Conservation (phyloP, 2,797 vertebrate genomes). For the Coregonus sp. region DNA sequence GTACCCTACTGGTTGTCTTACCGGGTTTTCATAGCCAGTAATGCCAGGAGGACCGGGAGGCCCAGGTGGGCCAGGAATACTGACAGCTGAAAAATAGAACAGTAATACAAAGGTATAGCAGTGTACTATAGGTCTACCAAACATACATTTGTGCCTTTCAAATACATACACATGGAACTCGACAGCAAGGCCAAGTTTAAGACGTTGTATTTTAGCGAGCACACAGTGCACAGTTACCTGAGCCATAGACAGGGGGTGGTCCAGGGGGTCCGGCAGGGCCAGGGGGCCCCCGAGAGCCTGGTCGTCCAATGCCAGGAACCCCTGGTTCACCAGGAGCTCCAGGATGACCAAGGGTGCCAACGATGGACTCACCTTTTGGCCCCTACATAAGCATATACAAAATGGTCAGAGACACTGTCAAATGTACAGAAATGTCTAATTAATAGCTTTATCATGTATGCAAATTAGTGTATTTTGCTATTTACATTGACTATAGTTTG, state of each 20-base stretch:
- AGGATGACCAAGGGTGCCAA: constrained; percentile 83
- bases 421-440: too few relatives aligned
- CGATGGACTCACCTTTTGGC: constrained; percentile 86
- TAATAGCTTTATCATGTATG: too few relatives aligned
- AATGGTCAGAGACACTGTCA: not conserved
- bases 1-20: constrained; percentile 63
- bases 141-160: not conserved
- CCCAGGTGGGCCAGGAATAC: constrained; percentile 86
- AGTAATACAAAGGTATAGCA: not conserved
- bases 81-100: constrained; percentile 59
- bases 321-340: constrained; percentile 86
- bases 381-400: constrained; percentile 70
- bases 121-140: not conserved
- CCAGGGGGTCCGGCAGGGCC: constrained; percentile 88
- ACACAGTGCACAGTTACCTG: constrained; percentile 65
- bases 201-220: not conserved
- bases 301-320: constrained; percentile 80
- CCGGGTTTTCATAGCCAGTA: constrained; percentile 78
- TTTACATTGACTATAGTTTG: too few relatives aligned
- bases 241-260: constrained; percentile 68
- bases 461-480: too few relatives aligned
- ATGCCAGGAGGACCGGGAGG: constrained; percentile 86
- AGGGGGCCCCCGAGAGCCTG: constrained; percentile 81
- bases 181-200: not conserved
- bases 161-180: not conserved